A percentile compares a stretch with the other conserved stretches of the same genome.
Conservation (phyloP, 2,888 invertebrate genomes). For the Tetragonula carbonaria region DNA sequence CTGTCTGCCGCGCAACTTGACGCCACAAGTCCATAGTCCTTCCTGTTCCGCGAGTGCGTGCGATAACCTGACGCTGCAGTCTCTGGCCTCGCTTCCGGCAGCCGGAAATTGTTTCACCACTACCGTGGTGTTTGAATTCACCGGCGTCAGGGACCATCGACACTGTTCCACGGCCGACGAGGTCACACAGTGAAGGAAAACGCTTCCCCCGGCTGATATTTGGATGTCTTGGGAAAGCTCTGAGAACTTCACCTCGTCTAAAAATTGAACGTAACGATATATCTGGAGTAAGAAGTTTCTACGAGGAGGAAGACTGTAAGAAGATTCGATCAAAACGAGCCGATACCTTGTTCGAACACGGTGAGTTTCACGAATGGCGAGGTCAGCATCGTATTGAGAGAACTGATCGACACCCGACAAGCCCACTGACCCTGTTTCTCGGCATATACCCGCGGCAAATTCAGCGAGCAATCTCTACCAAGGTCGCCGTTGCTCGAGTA, state of each 20-base stretch:
- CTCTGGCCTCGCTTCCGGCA: constrained; percentile 79
- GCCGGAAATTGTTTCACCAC: constrained; percentile 81
- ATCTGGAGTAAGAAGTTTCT: background rate
- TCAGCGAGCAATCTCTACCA: constrained; percentile 79
- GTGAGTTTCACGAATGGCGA: constrained; percentile 76
- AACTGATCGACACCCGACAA: constrained; percentile 77
- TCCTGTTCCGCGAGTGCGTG: constrained; percentile 81
- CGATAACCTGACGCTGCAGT: constrained; percentile 81
- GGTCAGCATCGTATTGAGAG: constrained; percentile 72
- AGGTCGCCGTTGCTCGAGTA: constrained; percentile 79
- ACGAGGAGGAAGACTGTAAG: background rate
- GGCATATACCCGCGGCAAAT: constrained; percentile 68
- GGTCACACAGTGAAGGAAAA: constrained; percentile 80
- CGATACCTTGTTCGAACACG: constrained; percentile 79
- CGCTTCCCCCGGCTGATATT: constrained; percentile 79
- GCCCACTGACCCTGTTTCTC: constrained; percentile 81
- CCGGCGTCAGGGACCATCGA: constrained; percentile 81
- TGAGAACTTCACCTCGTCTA: constrained; percentile 81
- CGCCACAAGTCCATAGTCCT: constrained; percentile 83
- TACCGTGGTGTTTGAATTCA: constrained; percentile 79
- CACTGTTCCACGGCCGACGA: constrained; percentile 80
- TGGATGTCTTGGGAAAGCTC: constrained; percentile 82
- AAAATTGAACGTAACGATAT: background rate
- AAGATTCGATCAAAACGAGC: background rate
- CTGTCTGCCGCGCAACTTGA: constrained; percentile 76